These are phyloP conservation scores for Labroides dimidiatus DNA, from an alignment of 2,797 vertebrate genomes.

Conservation along the genomic window DNA sequence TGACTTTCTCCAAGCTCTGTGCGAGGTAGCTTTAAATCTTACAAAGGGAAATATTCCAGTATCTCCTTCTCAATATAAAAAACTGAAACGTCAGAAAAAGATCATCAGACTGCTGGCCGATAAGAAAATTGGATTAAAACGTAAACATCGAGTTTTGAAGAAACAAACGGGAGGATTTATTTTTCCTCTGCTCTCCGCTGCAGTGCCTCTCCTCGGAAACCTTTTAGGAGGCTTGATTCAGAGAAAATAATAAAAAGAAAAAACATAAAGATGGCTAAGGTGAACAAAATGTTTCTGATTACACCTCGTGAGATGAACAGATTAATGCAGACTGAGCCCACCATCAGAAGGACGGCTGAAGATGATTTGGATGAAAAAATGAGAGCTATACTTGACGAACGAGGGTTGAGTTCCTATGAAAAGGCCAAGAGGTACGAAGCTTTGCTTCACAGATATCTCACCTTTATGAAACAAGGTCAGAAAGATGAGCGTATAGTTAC, in stretches of 20 bases:
- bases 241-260: not conserved
- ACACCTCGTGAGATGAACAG: not conserved
- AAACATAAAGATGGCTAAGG: not conserved
- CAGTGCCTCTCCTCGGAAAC: not conserved
- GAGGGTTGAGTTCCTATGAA: not conserved
- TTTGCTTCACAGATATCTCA: not conserved
- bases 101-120: too few species aligned
- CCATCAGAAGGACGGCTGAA: not conserved
- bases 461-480: not conserved
- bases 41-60: too few species aligned
- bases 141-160: too few species aligned
- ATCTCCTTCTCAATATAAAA: too few species aligned
- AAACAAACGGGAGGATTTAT: not conserved
- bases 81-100: too few species aligned
- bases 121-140: too few species aligned
- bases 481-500: not conserved
- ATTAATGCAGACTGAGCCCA: not conserved
- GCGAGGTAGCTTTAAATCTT: too few species aligned
- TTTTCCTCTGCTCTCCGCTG: not conserved
- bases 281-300: not conserved
- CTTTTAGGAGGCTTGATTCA: not conserved
- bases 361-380: not conserved
- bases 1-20: too few species aligned
- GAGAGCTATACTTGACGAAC: not conserved
- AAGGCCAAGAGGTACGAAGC: not conserved